Base-by-base conservation (phyloP, 2,113 vertebrate genomes). In the Rostratula benghalensis region DNA sequence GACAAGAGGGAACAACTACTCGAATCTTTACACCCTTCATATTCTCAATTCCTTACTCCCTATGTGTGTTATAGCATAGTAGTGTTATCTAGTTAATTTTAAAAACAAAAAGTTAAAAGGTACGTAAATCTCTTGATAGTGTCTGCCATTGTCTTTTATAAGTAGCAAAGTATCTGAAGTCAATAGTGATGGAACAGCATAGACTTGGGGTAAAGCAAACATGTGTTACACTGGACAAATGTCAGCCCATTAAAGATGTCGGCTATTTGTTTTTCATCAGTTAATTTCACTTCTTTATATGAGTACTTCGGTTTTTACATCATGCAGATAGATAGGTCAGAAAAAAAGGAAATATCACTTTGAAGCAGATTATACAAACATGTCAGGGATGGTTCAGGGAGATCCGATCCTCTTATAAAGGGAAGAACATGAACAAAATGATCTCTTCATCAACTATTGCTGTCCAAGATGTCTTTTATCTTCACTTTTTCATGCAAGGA, bases 1-100 rank as follows among this genome's bases (percentile, higher is more conserved):
- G 90, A 96, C 95, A 95, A 93, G 90, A 79, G 31, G 59, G 45
- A 95, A 97, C 95, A 97, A 96, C 92, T 91, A 60, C 88, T 93
- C 57, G 70, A 76, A 89, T 80, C 91, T 96, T 85, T 90, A 96
- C 86, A 96, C 83, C 54, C 45, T 82, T 96, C 65, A 82, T 75
- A 61, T 79, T 87, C 83, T 77, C 70, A 69, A 64, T 88, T 90
- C 54, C 78, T 82, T 81, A 82, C 37, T 90, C n/a, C 12, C 7
- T 53, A 16, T 68, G n/a, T 67, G 78, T 75, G 51, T 86, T 67
- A 80, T 7, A 54, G n/a, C 37, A 23, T 45, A 79, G 45, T 18
- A 59, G 23, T 37, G 51, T 75, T 65, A 80, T 69, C 73, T 64
- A 61, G 77, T 68, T 87, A 4, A 57, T 70, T 69, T 39, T 30